Percentiles rank a stretch among this genome's conserved stretches.
phyloP scores from a whole-genome alignment of 1,140 invertebrate genomes.

The Augochlora pura region DNA sequence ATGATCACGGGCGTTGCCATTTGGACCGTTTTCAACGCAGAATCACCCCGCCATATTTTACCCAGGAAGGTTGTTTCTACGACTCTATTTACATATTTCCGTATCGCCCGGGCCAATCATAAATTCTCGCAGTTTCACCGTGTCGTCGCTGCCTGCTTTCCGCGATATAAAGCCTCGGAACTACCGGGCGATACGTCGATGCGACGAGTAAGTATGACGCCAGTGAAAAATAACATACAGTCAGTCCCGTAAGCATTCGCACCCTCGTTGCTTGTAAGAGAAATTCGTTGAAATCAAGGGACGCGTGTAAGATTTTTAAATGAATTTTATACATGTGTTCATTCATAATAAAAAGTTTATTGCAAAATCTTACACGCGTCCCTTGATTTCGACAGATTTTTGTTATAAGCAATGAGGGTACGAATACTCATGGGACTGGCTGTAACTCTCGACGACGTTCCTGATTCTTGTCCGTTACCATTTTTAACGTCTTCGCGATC shows the following conservation, averaged over 20 bases:
- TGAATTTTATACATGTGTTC: too few relatives aligned
- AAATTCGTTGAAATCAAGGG: too few relatives aligned
- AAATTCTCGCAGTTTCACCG: conserved; percentile 20
- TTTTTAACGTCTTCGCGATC: too few relatives aligned
- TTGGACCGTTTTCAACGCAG: conserved; percentile 48
- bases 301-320: too few relatives aligned
- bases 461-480: too few relatives aligned
- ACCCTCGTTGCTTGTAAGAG: too few relatives aligned
- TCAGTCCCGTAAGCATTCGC: too few relatives aligned
- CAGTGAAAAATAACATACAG: neutral
- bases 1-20: conserved; percentile 39
- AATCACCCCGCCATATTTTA: conserved; percentile 41
- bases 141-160: conserved; percentile 3
- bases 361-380: too few relatives aligned
- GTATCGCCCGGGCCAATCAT: conserved; percentile 28
- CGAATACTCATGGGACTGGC: too few relatives aligned
- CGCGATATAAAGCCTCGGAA: neutral
- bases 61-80: conserved; percentile 24
- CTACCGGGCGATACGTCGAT: neutral
- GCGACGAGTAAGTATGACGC: neutral
- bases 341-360: too few relatives aligned
- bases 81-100: conserved; percentile 48
- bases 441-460: neutral
- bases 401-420: too few relatives aligned
- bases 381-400: too few relatives aligned